These are phyloP conservation scores for Pseudomyrmex flavicornis DNA, from an alignment of 1,140 invertebrate species.

Conservation along the genomic window DNA sequence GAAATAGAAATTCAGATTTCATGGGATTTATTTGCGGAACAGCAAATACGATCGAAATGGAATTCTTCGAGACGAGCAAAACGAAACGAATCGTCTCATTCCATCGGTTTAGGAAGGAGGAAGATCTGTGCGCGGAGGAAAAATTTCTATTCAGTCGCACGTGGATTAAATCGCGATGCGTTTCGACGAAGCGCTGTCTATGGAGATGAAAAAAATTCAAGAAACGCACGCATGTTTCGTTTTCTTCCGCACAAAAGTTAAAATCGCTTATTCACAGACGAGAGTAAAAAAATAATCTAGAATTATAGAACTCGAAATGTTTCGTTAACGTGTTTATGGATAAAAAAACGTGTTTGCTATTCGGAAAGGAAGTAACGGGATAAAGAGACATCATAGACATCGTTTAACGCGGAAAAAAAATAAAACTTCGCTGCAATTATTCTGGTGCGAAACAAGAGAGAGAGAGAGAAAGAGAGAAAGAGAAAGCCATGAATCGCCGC, in stretches of 20 bases:
- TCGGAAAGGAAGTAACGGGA: conserved; percentile 2
- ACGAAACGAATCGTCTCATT: conserved; percentile 24
- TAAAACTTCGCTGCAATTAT: conserved; percentile 23
- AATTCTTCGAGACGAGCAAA: conserved; percentile 17
- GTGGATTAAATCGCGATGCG: conserved; percentile 21
- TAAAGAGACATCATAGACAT: conserved; percentile 9
- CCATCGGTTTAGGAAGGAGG: background rate
- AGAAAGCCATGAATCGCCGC: background rate
- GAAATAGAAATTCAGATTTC: conserved; percentile 26
- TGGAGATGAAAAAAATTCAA: conserved; percentile 43
- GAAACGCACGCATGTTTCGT: background rate
- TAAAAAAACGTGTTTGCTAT: background rate
- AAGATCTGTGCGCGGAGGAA: conserved; percentile 1
- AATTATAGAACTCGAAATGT: background rate
- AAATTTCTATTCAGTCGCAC: conserved; percentile 25
- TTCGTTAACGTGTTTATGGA: background rate
- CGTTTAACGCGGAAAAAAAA: conserved; percentile 29
- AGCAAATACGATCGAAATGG: background rate
- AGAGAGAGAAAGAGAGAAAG: background rate
- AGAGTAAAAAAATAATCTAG: too few species aligned
- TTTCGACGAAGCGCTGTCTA: background rate
- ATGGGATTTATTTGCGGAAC: conserved; percentile 26
- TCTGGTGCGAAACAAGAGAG: background rate
- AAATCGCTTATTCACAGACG: background rate
- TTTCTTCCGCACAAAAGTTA: conserved; percentile 3